phyloP scores from a whole-genome alignment of 2,888 invertebrate genomes.

The Phanerotoma sp. region DNA sequence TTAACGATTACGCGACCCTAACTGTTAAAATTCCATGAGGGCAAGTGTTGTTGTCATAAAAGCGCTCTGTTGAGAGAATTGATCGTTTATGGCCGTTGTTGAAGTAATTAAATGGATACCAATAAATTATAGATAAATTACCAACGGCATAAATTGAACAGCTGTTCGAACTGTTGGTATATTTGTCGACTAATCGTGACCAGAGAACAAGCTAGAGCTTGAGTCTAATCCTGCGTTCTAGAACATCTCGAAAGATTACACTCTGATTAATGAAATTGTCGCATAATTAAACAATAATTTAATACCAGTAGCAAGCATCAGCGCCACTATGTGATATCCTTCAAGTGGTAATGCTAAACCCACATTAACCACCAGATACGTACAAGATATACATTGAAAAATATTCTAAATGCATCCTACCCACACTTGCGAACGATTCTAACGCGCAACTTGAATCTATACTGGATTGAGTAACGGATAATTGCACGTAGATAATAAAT shows the following conservation, averaged over 20 bases:
- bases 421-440: conserved; percentile 11
- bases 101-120: conserved; percentile 4
- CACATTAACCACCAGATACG: conserved; percentile 18
- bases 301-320: conserved; percentile 42
- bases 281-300: conserved; percentile 45
- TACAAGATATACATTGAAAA: conserved; percentile 14
- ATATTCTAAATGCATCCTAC: conserved; percentile 12
- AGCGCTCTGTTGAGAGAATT: conserved; percentile 1
- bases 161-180: not conserved
- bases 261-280: conserved; percentile 30
- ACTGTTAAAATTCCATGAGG: not conserved
- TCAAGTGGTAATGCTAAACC: conserved; percentile 18
- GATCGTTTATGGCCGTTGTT: conserved; percentile 3
- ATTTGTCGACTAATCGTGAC: conserved; percentile 1
- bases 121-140: conserved; percentile 5
- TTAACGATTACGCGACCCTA: no score
- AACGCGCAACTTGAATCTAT: conserved; percentile 18
- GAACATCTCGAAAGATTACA: conserved; percentile 11
- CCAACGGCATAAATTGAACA: not conserved
- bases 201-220: not conserved
- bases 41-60: conserved; percentile 7
- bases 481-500: conserved; percentile 51
- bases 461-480: conserved; percentile 48
- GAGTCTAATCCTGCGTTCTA: conserved; percentile 5
- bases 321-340: conserved; percentile 22